Percentiles rank a stretch among this genome's conserved stretches.
These are phyloP conservation scores for Aplysia californica DNA, from an alignment of 1,140 invertebrate genomes.

Conservation along the genomic window DNA sequence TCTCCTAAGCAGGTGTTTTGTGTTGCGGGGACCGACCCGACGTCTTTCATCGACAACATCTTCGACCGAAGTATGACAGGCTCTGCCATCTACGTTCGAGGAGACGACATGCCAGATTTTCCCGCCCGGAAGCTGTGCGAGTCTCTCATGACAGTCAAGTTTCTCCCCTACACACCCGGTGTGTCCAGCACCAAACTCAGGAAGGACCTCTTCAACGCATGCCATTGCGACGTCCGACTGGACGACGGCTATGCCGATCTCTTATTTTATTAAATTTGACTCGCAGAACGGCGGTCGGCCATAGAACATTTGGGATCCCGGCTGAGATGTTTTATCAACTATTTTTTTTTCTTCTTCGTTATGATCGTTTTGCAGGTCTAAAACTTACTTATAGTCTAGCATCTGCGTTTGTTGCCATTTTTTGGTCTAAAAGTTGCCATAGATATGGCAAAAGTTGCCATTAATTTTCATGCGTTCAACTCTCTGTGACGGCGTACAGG, in stretches of 20 bases:
- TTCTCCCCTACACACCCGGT: conserved; percentile 61
- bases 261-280: too few species aligned
- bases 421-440: too few species aligned
- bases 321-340: too few species aligned
- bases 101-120: conserved; percentile 64
- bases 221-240: background rate
- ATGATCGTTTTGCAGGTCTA: too few species aligned
- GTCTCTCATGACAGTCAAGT: conserved; percentile 55
- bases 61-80: conserved; percentile 37
- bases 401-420: too few species aligned
- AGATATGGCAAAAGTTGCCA: too few species aligned
- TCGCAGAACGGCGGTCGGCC: too few species aligned
- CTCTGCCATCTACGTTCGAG: conserved; percentile 55
- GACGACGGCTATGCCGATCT: background rate
- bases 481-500: too few species aligned
- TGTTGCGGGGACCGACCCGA: conserved; percentile 59
- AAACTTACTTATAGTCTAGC: too few species aligned
- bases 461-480: too few species aligned
- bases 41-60: conserved; percentile 55
- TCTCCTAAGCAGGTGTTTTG: conserved; percentile 54
- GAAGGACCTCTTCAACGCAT: conserved; percentile 47
- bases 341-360: too few species aligned
- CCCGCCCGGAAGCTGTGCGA: conserved; percentile 57
- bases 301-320: too few species aligned
- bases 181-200: conserved; percentile 56